Base-by-base conservation (phyloP, 1,140 invertebrate species). In the Drosophila sechellia region DNA sequence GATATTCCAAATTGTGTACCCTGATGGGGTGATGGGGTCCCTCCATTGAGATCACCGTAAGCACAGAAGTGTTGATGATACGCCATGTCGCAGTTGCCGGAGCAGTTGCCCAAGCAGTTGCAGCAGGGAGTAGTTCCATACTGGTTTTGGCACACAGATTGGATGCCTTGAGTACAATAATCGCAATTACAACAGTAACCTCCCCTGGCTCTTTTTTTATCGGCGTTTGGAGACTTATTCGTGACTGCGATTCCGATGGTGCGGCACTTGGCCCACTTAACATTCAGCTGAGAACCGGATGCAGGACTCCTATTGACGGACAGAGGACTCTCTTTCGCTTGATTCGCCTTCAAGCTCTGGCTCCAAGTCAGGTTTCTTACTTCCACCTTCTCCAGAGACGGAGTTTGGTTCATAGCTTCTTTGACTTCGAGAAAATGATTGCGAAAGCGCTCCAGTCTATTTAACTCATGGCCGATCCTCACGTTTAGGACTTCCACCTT, bases 391-490 rank as follows among this genome's bases (percentile, higher is more conserved):
- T 42, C 2, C 11, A 5, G 1, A n/a, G 37, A 15, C 13, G 49
- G n/a, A 1, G 20, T 10, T 17, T 1, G 34, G 1, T 3, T n/a
- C 5, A 17, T 40, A 0, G 0, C n/a, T 0, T 52, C 27, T 22
- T 56, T 22, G 1, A 13, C 5, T 8, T 58, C 22, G 0, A 68
- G 5, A 3, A 76, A 55, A 12, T 39, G 34, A 1, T 65, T 13
- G 0, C 63, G 59, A 11, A 79, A 79, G 1, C 50, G 43, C 13
- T 72, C 79, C 4, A 86, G 15, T 17, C 46, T 70, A 0, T 22
- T 55, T 2, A 86, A 76, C 27, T 86, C 83, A 43, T 48, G 12
- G 17, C 65, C 56, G 27, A 86, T 87, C 52, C 53, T 37, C 3
- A 25, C 11, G n/a, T 79, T 58, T 0, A 86, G 31, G 0, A 13